These are phyloP conservation scores for Salvator merianae DNA, from an alignment of 2,113 vertebrate genomes.

Conservation along the genomic window DNA sequence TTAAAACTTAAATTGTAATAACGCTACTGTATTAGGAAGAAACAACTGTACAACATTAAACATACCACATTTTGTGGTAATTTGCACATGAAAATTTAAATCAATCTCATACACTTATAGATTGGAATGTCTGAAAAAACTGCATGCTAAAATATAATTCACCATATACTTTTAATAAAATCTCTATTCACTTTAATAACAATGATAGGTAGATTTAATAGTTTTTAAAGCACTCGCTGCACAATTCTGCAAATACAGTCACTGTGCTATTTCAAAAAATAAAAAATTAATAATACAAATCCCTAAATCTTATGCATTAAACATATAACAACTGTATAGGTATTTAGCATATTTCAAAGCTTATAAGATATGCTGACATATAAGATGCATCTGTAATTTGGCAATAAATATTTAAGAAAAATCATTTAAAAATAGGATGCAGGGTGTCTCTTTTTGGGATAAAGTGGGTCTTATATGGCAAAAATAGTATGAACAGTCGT, in stretches of 20 bases:
- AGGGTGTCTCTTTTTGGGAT: no score
- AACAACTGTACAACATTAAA: neutral
- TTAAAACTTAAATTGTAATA: neutral
- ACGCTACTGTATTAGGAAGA: neutral
- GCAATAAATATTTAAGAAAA: no score
- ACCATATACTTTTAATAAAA: neutral
- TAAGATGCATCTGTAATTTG: no score
- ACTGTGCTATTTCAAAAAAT: neutral
- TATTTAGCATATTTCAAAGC: no score
- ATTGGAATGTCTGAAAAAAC: neutral
- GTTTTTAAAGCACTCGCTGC: conserved; percentile 22
- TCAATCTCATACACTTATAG: neutral
- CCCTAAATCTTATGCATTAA: neutral
- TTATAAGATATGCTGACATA: no score
- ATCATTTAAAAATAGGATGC: no score
- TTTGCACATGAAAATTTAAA: neutral
- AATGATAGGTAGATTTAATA: conserved; percentile 46
- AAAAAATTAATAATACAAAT: neutral
- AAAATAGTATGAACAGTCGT: no score
- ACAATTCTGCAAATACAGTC: neutral
- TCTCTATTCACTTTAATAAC: conserved; percentile 36
- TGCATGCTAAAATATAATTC: neutral
- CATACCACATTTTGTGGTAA: neutral
- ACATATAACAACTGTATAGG: neutral
- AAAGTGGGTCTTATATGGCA: no score